phyloP scores from a whole-genome alignment of 2,888 invertebrate species.

The Serripes groenlandicus region DNA sequence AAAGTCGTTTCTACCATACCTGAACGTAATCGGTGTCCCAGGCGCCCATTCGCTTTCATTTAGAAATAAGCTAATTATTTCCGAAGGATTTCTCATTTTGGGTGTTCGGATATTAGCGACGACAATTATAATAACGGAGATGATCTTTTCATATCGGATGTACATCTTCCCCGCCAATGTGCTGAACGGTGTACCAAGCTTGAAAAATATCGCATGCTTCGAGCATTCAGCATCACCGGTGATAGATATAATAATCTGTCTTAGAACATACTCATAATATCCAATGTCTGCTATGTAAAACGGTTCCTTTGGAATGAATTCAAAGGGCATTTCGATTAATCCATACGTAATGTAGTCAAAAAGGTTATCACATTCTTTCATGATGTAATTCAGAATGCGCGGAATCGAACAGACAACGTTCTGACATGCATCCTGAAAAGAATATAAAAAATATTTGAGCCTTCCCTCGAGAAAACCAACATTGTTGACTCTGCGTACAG shows the following conservation, averaged over 20 bases:
- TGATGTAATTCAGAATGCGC: neutral
- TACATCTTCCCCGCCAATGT: neutral
- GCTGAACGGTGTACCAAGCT: neutral
- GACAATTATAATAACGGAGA: neutral
- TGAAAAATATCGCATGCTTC: neutral
- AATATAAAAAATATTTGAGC: neutral
- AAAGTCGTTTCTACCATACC: neutral
- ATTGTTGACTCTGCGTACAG: too few relatives aligned
- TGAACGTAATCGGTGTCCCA: neutral
- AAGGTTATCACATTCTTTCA: neutral
- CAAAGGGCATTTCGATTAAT: neutral
- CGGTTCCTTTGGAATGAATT: neutral
- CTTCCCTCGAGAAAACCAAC: too few relatives aligned
- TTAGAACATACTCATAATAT: neutral
- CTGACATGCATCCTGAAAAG: neutral
- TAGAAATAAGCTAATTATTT: neutral
- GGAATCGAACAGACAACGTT: neutral
- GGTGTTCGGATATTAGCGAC: neutral
- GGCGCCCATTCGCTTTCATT: too few relatives aligned
- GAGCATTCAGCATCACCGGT: neutral
- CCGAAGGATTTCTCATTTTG: neutral
- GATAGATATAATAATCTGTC: neutral
- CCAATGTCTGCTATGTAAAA: neutral
- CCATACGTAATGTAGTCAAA: neutral
- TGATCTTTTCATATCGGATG: neutral